Base-by-base conservation (phyloP, 2,113 vertebrate genomes). In the Herpailurus yagouaroundi region DNA sequence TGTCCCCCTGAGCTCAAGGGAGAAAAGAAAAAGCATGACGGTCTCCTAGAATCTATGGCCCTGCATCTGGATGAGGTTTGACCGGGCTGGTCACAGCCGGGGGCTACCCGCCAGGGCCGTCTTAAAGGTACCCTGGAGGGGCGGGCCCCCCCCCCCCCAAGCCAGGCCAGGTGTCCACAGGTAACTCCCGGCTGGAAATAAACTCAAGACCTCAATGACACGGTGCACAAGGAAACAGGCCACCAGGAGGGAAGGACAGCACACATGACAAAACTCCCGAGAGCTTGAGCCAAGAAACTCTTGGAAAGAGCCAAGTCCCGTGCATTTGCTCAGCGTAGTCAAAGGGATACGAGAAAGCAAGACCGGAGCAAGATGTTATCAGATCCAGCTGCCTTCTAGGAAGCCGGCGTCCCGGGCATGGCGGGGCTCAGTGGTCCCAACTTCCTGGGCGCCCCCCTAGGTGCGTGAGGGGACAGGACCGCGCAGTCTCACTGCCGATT, bases 401-500 rank as follows among this genome's bases (percentile, higher is more conserved):
- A 52, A 73, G 86, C 50, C 41, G 4, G 80, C 16, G 41, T 38
- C 33, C 68, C 3, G 73, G 80, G 84, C 45, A 3, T 2, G 10
- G 64, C 21, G 7, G 45, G 36, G 18, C 31, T 15, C 41, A 3
- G 33, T 3, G 25, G 66, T 5, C 5, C 77, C 21, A 3, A 33
- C 9, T 27, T 10, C 9, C 71, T 1, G 38, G 92, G 55, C 29
- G 12, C 52, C 60, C 2, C 4, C 16, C 33, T 16, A 5, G 81
- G 73, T 16, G 38, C 0, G 9, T 3, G 15, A 4, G 33, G 48
- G 19, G 36, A 27, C 18, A 52, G 55, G 14, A 57, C 11, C 73
- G 0, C 0, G 0, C 19, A 4, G 3, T 27, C 68, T 15, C 68
- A 7, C 8, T 1, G 7, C 1, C 1, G 38, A n/a, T 5, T 18